Evolutionary conservation across 1,140 invertebrate species (phyloP), one percentile per base, ranked within the genome.

Genomic region (Sycophila sp.): DNA sequence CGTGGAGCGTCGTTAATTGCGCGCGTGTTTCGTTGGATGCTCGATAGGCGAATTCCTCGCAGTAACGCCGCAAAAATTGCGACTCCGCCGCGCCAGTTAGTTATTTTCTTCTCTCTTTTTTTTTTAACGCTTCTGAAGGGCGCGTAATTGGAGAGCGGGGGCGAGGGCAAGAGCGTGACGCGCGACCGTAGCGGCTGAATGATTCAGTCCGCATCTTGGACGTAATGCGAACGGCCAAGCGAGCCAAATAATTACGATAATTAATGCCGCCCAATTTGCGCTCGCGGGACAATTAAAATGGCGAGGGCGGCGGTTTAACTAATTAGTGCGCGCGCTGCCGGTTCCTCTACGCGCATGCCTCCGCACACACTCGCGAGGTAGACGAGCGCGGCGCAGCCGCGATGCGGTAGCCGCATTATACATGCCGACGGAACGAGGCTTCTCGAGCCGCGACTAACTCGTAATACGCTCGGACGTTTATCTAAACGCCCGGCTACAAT

Each of bases 231-330:
- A 81, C 73, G 78, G 74, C 77, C 76, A 79, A 80, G 79, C 77
- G 79, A 75, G 65, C 77, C 74, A 82, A 84, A 84, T 85, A 85
- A 85, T 85, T 80, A 81, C 78, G 83, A 83, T 85, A 83, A 85
- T 85, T 85, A 84, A 81, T 82, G 80, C 77, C 80, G 80, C 78
- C 81, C 80, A 84, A 85, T 84, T 84, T 82, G 81, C 77, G 78
- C 49, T 77, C 81, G 79, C 80, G 78, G 76, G 78, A 82, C 82
- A 83, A 84, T 84, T 84, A 83, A 83, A 81, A 81, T 81, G 77
- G 77, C 76, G 77, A 73, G 77, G 71, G 67, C 72, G 79, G 76
- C 73, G 73, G 75, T 73, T 75, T 78, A 77, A 79, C 79, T 81
- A 80, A 82, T 82, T 81, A 81, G 79, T 74, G 78, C 32, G 5